Evolutionary conservation across 2,797 vertebrate species (phyloP).

Genomic region (Dendrocincla fuliginosa): DNA sequence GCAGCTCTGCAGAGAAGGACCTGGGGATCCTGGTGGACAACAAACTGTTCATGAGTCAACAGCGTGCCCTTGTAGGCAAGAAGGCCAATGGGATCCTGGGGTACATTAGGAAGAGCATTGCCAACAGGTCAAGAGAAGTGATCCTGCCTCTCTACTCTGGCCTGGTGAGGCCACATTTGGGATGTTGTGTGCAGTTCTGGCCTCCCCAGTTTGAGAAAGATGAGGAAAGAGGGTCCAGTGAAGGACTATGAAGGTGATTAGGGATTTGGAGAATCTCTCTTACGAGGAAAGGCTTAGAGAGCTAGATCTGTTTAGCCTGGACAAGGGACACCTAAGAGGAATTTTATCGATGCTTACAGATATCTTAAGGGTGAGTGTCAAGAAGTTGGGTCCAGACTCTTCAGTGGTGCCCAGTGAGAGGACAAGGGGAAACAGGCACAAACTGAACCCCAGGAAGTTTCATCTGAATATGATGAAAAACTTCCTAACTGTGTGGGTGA

Average conservation of each 20-base stretch:
- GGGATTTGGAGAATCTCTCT: not conserved
- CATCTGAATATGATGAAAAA: not conserved
- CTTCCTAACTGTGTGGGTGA: not conserved
- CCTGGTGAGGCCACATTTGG: too few species aligned
- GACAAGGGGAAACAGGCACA: not conserved
- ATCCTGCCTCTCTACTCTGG: not conserved
- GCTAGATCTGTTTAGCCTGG: not conserved
- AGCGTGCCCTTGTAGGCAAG: fast-evolving
- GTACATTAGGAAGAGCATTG: not conserved
- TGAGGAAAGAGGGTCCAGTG: not conserved
- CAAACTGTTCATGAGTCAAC: not conserved
- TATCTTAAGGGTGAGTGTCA: not conserved
- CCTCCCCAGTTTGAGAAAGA: too few species aligned
- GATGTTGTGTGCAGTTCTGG: not conserved
- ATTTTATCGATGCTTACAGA: not conserved
- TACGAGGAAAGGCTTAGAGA: not conserved
- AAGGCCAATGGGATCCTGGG: fast-evolving
- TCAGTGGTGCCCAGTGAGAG: not conserved
- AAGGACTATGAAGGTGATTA: fast-evolving
- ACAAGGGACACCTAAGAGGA: not conserved
- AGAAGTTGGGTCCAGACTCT: not conserved
- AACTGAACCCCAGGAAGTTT: not conserved
- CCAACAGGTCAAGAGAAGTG: not conserved
- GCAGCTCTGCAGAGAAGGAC: not conserved
- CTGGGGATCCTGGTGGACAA: not conserved